Evolutionary conservation across 2,113 vertebrate genomes (phyloP), one percentile per base, ranked within the genome.

Genomic region (Xyliphius kryptos): DNA sequence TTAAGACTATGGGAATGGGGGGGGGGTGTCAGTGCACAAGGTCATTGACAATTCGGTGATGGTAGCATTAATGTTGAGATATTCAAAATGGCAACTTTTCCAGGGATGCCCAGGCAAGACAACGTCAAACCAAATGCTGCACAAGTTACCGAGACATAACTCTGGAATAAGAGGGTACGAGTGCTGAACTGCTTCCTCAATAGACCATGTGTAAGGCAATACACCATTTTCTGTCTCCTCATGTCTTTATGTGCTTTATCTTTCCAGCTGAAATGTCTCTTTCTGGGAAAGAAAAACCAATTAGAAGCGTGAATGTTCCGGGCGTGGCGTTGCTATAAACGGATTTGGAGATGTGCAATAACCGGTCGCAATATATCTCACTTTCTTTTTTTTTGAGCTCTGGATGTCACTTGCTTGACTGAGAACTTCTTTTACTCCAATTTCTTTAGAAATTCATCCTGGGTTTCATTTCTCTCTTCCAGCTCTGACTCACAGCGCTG

Each of bases 401-500:
- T 6, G 2, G n/a, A 38, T 8, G 16, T 56, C 36, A 40, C 53
- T 55, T 1, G 5, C 36, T 13, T 40, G 10, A 10, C 7, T 6
- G 32, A 1, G 9, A 38, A 19, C 36, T 55, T 17, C 14, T n/a
- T 53, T 53, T 26, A 37, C 52, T 37, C 9, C 1, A 10, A 37
- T 16, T 5, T 16, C n/a, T 53, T 10, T 16, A 7, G 9, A 32
- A 53, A 55, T 40, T 40, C 3, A 1, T 6, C 15, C 36, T 56
- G 17, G 2, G 37, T 41, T 14, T 41, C 2, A 43, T 43, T 20
- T n/a, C n/a, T 57, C 3, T 41, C 17, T 9, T 43, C 38, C 55
- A 43, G 55, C 55, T 57, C 38, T 57, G 55, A 57, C 55, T 57
- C 55, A 43, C 55, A 21, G 37, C 26, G 37, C 38, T 43, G 38